phyloP scores from a whole-genome alignment of 2,888 invertebrate genomes.

The Latrodectus hesperus region DNA sequence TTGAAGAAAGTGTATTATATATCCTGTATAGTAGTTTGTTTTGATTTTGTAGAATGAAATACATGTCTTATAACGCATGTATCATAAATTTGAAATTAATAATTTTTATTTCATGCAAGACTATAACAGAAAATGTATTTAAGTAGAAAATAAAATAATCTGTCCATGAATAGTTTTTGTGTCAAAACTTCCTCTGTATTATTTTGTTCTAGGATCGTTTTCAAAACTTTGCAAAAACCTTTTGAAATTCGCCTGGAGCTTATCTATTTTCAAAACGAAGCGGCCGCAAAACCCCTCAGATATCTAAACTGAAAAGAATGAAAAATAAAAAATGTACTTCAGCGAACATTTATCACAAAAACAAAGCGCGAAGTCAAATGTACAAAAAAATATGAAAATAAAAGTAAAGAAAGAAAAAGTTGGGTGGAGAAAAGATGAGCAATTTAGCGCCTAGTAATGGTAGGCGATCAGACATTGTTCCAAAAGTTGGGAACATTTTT shows the following conservation, averaged over 20 bases:
- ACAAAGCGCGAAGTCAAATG: conserved; percentile 13
- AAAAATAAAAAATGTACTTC: not conserved
- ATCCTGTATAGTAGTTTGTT: no score
- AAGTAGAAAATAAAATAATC: no score
- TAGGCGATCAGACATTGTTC: conserved; percentile 48
- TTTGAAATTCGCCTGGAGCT: conserved; percentile 2
- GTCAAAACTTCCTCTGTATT: no score
- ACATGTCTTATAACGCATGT: no score
- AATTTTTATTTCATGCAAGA: no score
- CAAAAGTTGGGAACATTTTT: conserved; percentile 57
- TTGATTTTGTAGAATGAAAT: no score
- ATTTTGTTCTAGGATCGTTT: no score
- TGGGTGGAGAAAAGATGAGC: conserved; percentile 32
- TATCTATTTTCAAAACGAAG: conserved; percentile 1
- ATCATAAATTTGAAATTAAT: no score
- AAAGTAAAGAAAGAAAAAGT: conserved; percentile 25
- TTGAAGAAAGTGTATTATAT: no score
- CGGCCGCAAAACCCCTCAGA: not conserved
- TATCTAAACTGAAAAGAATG: not conserved
- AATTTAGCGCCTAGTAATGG: conserved; percentile 53
- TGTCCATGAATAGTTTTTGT: no score
- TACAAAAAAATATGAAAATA: conserved; percentile 13
- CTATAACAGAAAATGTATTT: no score
- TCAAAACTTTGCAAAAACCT: not conserved
- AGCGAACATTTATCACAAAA: conserved; percentile 9